Evolutionary conservation across 2,888 invertebrate species (phyloP).

Genomic region (Pristionchus arcanus): DNA sequence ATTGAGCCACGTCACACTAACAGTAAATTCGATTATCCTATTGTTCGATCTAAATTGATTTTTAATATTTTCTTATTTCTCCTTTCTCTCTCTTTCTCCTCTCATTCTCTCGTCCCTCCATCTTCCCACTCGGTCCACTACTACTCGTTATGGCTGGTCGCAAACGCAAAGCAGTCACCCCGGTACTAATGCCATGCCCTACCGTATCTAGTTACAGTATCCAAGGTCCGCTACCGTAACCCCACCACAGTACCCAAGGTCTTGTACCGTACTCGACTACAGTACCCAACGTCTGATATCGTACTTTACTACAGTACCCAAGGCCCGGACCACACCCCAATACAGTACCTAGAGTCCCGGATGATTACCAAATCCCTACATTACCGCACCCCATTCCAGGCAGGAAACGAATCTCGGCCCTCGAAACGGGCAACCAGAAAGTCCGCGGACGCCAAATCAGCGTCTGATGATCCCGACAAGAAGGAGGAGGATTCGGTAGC

Average conservation of each 20-base stretch:
- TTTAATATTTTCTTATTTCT: background rate
- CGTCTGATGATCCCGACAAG: background rate
- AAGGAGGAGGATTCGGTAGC: background rate
- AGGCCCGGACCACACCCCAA: no score
- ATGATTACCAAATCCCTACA: background rate
- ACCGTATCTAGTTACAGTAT: background rate
- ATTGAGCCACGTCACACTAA: no score
- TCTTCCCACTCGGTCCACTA: conserved; percentile 13
- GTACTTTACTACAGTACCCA: background rate
- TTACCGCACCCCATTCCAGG: background rate
- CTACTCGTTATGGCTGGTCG: background rate
- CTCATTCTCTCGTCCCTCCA: background rate
- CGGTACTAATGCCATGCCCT: background rate
- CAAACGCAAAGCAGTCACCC: background rate
- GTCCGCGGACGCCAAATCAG: background rate
- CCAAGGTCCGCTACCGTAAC: background rate
- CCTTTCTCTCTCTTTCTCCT: background rate
- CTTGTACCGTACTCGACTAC: background rate
- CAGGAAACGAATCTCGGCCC: background rate
- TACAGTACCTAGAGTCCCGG: background rate
- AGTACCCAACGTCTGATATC: background rate
- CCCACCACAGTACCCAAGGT: background rate
- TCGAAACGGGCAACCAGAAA: background rate
- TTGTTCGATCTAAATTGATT: background rate
- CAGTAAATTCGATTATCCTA: background rate